These are phyloP conservation scores for Rhimphoctona megacephalus DNA, from an alignment of 2,888 invertebrate species.

Conservation along the genomic window DNA sequence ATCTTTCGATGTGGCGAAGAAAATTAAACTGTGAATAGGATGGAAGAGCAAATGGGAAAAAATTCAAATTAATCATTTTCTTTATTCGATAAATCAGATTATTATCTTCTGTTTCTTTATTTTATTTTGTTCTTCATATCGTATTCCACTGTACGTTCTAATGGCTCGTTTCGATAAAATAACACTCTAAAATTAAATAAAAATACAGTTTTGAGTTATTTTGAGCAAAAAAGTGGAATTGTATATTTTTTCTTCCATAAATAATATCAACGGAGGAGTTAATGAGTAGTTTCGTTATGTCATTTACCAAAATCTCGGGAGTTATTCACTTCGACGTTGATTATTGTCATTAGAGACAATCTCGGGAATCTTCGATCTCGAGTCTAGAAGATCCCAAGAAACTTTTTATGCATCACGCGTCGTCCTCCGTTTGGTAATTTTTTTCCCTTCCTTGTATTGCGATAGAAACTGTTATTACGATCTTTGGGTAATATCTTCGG, in stretches of 20 bases:
- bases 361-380: conserved; percentile 33
- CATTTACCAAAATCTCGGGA: conserved; percentile 37
- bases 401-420: conserved; percentile 44
- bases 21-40: background rate
- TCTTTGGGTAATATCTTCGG: background rate
- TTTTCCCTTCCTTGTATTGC: background rate
- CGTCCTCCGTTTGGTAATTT: background rate
- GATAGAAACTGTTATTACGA: conserved; percentile 44
- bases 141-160: background rate
- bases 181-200: background rate
- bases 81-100: background rate
- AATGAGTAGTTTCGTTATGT: conserved; percentile 44
- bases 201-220: background rate
- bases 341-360: conserved; percentile 64
- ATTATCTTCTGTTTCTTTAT: background rate
- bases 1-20: background rate
- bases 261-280: conserved; percentile 19
- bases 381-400: conserved; percentile 17
- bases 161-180: background rate
- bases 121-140: background rate
- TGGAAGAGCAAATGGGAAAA: background rate
- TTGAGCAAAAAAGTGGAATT: background rate
- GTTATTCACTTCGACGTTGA: conserved; percentile 55
- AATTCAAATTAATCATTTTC: background rate
- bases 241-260: background rate